Percentiles rank a stretch among this genome's conserved stretches.
These are phyloP conservation scores for Gila robusta DNA, from an alignment of 2,797 vertebrate species.

Conservation along the genomic window DNA sequence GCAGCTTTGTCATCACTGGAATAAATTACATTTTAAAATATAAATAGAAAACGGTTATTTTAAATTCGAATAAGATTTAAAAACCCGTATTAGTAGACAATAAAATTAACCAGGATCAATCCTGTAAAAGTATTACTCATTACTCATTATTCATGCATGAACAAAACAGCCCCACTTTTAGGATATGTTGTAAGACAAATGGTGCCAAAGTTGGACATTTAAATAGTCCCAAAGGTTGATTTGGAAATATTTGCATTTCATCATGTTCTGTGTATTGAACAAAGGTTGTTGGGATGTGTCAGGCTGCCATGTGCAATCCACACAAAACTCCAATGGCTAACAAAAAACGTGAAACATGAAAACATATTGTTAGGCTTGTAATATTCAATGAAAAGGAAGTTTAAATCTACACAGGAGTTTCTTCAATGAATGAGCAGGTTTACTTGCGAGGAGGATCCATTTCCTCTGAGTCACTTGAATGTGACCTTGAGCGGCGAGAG, in stretches of 20 bases:
- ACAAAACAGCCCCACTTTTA: background rate
- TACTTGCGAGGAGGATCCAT: background rate
- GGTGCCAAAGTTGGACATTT: background rate
- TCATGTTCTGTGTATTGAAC: conserved; percentile 22
- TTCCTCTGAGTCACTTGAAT: conserved; percentile 28
- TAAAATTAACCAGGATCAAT: background rate
- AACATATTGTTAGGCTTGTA: background rate
- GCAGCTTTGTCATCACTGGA: background rate
- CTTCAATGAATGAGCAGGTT: conserved; percentile 17
- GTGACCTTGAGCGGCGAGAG: conserved; percentile 45
- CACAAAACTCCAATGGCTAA: background rate
- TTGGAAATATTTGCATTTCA: conserved; percentile 35
- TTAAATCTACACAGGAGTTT: background rate
- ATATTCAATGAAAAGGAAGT: background rate
- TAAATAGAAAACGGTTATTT: background rate
- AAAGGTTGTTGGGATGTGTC: conserved; percentile 2
- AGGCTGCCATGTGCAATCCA: background rate
- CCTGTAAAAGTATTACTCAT: background rate
- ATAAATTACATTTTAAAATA: background rate
- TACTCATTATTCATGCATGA: background rate
- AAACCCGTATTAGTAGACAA: background rate
- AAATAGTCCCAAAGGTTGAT: conserved; percentile 14
- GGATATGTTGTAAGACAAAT: conserved; percentile 15
- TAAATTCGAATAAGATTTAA: background rate
- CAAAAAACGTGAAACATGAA: background rate